Percentiles rank a stretch among this genome's conserved stretches.
These are phyloP conservation scores for Pontoporia blainvillei DNA, from an alignment of 2,113 vertebrate species.

Conservation along the genomic window DNA sequence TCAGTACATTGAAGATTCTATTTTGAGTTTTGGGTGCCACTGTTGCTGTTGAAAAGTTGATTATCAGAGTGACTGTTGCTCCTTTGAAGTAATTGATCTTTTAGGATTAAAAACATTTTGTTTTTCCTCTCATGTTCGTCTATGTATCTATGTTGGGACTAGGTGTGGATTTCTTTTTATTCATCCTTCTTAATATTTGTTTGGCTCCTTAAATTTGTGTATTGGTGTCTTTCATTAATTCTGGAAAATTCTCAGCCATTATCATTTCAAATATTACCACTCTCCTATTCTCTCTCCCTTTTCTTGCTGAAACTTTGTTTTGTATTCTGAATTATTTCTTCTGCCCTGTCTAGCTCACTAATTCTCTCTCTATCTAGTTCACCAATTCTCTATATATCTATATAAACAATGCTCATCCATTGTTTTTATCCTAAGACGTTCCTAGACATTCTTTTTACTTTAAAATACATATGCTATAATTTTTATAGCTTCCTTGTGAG, in stretches of 20 bases:
- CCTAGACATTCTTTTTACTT: not conserved
- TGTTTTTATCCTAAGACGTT: not conserved
- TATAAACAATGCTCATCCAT: not conserved
- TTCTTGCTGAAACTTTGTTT: not conserved
- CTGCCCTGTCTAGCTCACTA: not conserved
- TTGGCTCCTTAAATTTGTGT: not conserved
- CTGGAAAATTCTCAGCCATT: not conserved
- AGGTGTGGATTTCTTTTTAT: not conserved
- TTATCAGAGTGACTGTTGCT: not conserved
- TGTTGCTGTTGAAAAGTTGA: not conserved
- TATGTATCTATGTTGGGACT: not conserved
- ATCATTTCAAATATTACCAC: not conserved
- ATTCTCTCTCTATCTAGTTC: not conserved
- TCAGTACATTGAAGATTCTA: not conserved
- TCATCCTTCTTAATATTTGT: not conserved
- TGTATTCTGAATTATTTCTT: not conserved
- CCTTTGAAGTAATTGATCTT: not conserved
- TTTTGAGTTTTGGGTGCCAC: not conserved
- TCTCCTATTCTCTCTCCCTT: not conserved
- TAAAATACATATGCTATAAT: not conserved
- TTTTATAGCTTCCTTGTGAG: not conserved
- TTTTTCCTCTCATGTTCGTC: not conserved
- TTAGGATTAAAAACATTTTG: not conserved
- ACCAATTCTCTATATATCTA: not conserved
- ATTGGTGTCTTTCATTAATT: slow-evolving; percentile 8